Base-by-base conservation (phyloP, 2,113 vertebrate genomes). In the Piprites chloris region DNA sequence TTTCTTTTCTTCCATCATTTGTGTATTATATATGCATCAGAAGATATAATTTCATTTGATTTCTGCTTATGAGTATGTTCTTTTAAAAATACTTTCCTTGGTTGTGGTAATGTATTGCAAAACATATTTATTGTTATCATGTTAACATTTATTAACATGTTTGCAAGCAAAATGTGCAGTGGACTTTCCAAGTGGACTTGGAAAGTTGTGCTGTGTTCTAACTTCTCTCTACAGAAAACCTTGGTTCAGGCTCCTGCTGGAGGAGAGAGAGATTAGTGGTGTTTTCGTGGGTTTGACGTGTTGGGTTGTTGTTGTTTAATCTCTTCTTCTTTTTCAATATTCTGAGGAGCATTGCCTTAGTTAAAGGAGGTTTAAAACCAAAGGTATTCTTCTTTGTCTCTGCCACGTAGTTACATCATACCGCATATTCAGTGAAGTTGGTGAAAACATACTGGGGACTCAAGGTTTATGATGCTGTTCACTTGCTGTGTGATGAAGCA, bases 401-500 rank as follows among this genome's bases (percentile, higher is more conserved):
- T 49, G 49, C 22, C 32, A 4, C 4, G 0, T 9, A 35, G 58
- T 33, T 37, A 47, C 6, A 2, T 5, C 18, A 6, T 46, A 28
- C 26, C 24, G 15, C 27, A 2, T 49, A 78, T 94, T 55, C 1
- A 8, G 27, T 56, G 10, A 61, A 39, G 16, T 56, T 3, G 4
- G 41, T 87, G 71, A 26, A 76, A 72, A 73, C 47, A 14, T 56
- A 11, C 22, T 3, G 35, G 55, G 55, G 50, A 33, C n/a, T 52
- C 8, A 4, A 7, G 32, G 2, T 42, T 89, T 71, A 37, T 13
- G 13, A 0, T 28, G 5, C 5, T 9, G 42, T 41, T 47, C 0
- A 0, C 39, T 63, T 69, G 19, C 37, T 8, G n/a, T 15, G 22
- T 68, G 49, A 55, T 4, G 8, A 63, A 75, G 53, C 37, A 37